phyloP scores from a whole-genome alignment of 2,888 invertebrate genomes.

The Temnothorax ravouxi region DNA sequence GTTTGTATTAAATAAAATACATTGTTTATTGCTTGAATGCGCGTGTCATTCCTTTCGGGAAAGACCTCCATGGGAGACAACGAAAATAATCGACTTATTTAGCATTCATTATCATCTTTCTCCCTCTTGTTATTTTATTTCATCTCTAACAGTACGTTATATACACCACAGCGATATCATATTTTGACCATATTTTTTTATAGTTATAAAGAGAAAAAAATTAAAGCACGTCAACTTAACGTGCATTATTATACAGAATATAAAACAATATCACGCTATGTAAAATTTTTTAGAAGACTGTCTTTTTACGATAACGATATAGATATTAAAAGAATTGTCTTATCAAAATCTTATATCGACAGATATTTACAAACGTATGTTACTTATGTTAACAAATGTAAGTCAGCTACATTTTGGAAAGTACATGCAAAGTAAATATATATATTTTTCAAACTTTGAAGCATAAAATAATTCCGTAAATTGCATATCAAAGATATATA shows the following conservation, averaged over 20 bases:
- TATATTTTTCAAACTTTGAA: not conserved
- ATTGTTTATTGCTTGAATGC: constrained; percentile 87
- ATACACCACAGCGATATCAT: not conserved
- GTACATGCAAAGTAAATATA: not conserved
- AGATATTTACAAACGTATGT: constrained; percentile 10
- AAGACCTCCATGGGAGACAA: not conserved
- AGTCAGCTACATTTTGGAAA: not conserved
- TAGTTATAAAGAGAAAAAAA: not conserved
- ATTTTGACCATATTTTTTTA: not conserved
- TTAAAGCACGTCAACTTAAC: not conserved
- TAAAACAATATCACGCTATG: not conserved
- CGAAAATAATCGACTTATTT: not conserved
- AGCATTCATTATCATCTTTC: constrained; percentile 9
- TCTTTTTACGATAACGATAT: not conserved
- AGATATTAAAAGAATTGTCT: not conserved
- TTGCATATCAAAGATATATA: constrained; percentile 5
- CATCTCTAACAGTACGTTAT: not conserved
- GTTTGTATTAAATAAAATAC: constrained; percentile 88
- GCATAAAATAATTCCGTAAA: not conserved
- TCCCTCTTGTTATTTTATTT: constrained; percentile 14
- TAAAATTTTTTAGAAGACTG: not conserved
- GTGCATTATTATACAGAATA: not conserved
- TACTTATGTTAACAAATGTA: not conserved
- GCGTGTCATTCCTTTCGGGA: not conserved
- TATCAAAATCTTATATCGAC: not conserved